Base-by-base conservation (phyloP, 2,113 vertebrate genomes). In the Oncorhynchus nerka region DNA sequence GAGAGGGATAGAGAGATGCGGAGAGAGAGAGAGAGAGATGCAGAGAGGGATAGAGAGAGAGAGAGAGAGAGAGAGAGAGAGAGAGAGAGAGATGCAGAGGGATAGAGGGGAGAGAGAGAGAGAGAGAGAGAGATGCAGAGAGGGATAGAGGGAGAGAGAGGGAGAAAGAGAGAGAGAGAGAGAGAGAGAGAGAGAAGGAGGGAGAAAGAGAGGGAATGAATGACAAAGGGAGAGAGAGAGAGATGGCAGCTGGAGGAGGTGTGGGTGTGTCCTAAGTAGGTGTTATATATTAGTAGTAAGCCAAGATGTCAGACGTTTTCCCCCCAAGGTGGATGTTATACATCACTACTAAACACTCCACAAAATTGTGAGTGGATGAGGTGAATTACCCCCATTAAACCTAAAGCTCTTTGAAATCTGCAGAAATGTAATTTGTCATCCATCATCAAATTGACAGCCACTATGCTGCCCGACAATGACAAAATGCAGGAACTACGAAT, bases 351-450 rank as follows among this genome's bases (percentile, higher is more conserved):
- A 62, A 62, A 62, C 9, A 8, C 9, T 22, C 59, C 69, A 80
- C 72, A 79, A 74, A 75, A 67, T 51, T 22, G 34, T 32, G 61
- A 57, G 74, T 34, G 66, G n/a, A 13, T 28, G 26, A 74, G 73
- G 19, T 51, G 4, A 73, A 66, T 30, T 66, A 74, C n/a, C 71
- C 78, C 79, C 79, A 78, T 75, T 65, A 82, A 79, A 80, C 77
- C 65, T 70, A 76, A 71, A 83, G 80, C 71, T 39, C 57, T 75
- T 81, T 77, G 72, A 84, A 83, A 75, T 70, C 32, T 34, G 82
- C 75, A 64, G 61, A 85, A 78, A 84, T 61, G 79, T 70, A 85
- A 85, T 87, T 83, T 83, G 71, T 68, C 75, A 73, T 76, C 66
- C 79, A 82, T 84, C 16, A 74, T 30, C 16, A 24, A 39, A 24